Evolutionary conservation across 2,888 invertebrate species (phyloP).

Genomic region (Coleophora flavipennella): DNA sequence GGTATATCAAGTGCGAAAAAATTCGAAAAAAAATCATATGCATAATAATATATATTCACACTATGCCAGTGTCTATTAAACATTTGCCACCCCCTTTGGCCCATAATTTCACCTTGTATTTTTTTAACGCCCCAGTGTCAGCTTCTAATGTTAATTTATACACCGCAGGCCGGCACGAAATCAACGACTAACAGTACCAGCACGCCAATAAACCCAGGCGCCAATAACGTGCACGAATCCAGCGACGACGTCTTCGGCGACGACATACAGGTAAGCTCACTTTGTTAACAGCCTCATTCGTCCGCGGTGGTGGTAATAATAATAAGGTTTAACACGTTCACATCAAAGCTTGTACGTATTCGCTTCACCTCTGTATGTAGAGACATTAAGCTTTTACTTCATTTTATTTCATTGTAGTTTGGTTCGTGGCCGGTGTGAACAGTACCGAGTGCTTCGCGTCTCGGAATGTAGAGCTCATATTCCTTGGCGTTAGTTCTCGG

Average conservation of each 20-base stretch:
- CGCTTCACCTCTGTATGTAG: slow-evolving; percentile 37
- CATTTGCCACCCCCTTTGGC: too few species aligned
- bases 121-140: too few species aligned
- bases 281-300: slow-evolving; percentile 1
- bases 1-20: too few species aligned
- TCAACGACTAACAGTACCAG: slow-evolving; percentile 59
- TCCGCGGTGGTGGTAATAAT: slow-evolving; percentile 62
- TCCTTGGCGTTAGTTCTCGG: slow-evolving; percentile 42
- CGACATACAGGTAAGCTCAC: slow-evolving; percentile 57
- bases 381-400: slow-evolving; percentile 24
- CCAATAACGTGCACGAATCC: slow-evolving; percentile 56
- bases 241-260: slow-evolving; percentile 63
- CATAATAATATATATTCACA: too few species aligned
- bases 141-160: too few species aligned
- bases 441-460: slow-evolving; percentile 37
- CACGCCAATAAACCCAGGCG: slow-evolving; percentile 56
- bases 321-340: slow-evolving; percentile 63
- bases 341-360: slow-evolving; percentile 50
- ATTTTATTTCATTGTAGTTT: slow-evolving; percentile 35
- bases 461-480: slow-evolving; percentile 67
- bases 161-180: slow-evolving; percentile 29
- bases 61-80: too few species aligned
- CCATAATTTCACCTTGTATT: too few species aligned
- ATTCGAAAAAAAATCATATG: too few species aligned
- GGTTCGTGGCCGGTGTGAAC: slow-evolving; percentile 23